A percentile compares a stretch with the other conserved stretches of the same genome.
These are phyloP conservation scores for Apus apus DNA, from an alignment of 2,113 vertebrate genomes.

Conservation along the genomic window DNA sequence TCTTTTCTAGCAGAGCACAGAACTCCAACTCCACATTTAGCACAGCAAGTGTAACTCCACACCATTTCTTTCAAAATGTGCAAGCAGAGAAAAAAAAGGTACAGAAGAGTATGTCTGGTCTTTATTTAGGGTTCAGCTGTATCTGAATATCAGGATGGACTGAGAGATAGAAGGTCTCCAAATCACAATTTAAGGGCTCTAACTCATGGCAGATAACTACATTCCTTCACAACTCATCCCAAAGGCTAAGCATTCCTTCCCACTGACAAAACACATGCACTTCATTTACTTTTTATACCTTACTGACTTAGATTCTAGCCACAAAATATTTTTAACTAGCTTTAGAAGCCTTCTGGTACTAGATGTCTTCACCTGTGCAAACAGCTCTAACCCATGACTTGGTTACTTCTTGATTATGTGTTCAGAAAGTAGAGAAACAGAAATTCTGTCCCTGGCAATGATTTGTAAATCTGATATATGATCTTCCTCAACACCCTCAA, in stretches of 20 bases:
- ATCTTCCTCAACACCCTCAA: background rate
- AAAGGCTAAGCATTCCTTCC: background rate
- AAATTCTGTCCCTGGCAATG: background rate
- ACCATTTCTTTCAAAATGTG: conserved; percentile 36
- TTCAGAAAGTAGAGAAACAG: background rate
- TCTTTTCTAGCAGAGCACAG: conserved; percentile 38
- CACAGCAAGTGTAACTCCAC: conserved; percentile 47
- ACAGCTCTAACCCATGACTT: background rate
- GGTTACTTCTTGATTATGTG: background rate
- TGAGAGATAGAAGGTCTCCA: background rate
- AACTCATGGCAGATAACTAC: background rate
- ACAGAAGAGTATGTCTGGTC: conserved; percentile 13
- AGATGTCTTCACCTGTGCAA: background rate
- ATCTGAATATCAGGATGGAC: background rate
- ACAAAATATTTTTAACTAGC: background rate
- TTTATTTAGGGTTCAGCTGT: conserved; percentile 21
- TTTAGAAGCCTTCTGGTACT: background rate
- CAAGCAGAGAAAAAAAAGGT: conserved; percentile 27
- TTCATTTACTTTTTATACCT: background rate
- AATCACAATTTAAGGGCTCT: background rate
- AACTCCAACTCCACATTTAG: conserved; percentile 57
- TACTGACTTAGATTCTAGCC: background rate
- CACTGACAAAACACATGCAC: background rate
- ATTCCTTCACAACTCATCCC: background rate
- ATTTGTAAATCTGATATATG: background rate